A percentile compares a stretch with the other conserved stretches of the same genome.
phyloP scores from a whole-genome alignment of 2,888 invertebrate genomes.

The Syrphus vitripennis region DNA sequence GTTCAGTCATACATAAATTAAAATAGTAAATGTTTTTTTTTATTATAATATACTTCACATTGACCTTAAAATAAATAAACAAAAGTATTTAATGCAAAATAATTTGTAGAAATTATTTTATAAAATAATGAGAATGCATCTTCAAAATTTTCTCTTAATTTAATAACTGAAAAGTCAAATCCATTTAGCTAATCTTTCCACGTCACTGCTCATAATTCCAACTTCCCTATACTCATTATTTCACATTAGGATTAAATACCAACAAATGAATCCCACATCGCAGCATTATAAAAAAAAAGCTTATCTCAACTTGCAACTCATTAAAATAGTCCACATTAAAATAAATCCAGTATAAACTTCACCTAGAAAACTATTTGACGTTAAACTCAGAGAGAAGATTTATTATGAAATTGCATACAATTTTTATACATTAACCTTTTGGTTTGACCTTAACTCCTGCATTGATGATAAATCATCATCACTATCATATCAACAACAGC shows the following conservation, averaged over 20 bases:
- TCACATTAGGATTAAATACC: neutral
- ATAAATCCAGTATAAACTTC: conserved; percentile 49
- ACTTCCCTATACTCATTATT: neutral
- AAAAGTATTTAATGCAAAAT: too few species aligned
- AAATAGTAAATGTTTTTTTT: too few species aligned
- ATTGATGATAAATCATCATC: neutral
- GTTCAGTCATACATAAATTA: too few species aligned
- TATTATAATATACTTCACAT: too few species aligned
- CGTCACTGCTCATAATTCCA: neutral
- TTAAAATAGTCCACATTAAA: neutral
- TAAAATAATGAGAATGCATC: too few species aligned
- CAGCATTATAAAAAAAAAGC: neutral
- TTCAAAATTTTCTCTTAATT: too few species aligned
- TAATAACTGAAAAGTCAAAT: too few species aligned
- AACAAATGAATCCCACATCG: neutral
- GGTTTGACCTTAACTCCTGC: conserved; percentile 2
- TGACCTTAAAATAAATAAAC: too few species aligned
- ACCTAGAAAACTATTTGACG: conserved; percentile 37
- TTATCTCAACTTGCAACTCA: conserved; percentile 23
- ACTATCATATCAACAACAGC: neutral
- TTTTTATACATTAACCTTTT: neutral
- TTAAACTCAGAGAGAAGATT: neutral
- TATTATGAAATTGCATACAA: neutral
- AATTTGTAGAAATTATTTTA: too few species aligned
- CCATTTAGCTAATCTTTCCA: too few species aligned